phyloP scores from a whole-genome alignment of 2,888 invertebrate genomes.

The Druceiella hillmani region DNA sequence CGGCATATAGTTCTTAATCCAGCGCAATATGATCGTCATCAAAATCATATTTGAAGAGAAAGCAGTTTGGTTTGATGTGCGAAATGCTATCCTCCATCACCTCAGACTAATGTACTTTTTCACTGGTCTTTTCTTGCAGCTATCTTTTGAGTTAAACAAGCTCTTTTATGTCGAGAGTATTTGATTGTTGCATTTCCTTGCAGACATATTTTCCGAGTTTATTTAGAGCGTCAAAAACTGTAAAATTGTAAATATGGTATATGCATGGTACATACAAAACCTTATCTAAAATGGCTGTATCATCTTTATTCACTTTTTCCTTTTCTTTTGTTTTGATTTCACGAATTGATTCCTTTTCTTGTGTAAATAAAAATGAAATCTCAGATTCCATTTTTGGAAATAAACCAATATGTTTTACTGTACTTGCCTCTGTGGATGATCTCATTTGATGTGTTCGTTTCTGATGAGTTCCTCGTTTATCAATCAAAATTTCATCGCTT shows the following conservation, averaged over 20 bases:
- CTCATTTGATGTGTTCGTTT: slow-evolving; percentile 13
- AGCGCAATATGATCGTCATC: neutral
- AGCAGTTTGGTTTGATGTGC: neutral
- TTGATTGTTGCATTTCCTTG: slow-evolving; percentile 12
- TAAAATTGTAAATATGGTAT: slow-evolving; percentile 24
- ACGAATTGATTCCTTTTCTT: slow-evolving; percentile 12
- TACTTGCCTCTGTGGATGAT: slow-evolving; percentile 6
- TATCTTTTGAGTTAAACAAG: no score
- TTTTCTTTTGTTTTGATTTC: slow-evolving; percentile 23
- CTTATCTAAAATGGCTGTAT: slow-evolving; percentile 24
- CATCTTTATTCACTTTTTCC: slow-evolving; percentile 13
- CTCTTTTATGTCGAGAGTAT: slow-evolving; percentile 10
- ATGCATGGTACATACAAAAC: slow-evolving; percentile 23
- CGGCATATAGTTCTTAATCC: neutral
- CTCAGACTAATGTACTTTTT: no score
- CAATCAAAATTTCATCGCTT: slow-evolving; percentile 3
- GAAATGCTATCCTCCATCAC: neutral
- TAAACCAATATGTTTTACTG: slow-evolving; percentile 11
- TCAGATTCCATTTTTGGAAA: slow-evolving; percentile 15
- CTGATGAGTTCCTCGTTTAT: slow-evolving; percentile 13
- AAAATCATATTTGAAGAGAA: neutral
- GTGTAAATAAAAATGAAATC: no score
- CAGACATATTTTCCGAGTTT: slow-evolving; percentile 10
- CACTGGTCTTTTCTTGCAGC: no score
- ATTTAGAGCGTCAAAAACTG: slow-evolving; percentile 17